Base-by-base conservation (phyloP, 2,113 vertebrate genomes). In the Ranitomeya variabilis region DNA sequence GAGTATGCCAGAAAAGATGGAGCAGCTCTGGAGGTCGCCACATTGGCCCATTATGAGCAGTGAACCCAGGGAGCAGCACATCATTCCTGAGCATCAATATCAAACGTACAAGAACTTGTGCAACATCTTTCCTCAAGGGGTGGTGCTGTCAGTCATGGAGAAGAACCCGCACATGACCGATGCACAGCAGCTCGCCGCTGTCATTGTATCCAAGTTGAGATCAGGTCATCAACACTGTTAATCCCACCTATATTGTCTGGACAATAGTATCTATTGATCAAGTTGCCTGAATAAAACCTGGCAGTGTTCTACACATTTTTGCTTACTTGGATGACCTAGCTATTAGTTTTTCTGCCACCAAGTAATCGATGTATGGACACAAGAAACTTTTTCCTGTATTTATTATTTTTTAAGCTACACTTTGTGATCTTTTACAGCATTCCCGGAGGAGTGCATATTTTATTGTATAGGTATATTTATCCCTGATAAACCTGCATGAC, bases 1-100 rank as follows among this genome's bases (percentile, higher is more conserved):
- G 86, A 99, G 98, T 87, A 96, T 99, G 96, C 98, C 98, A 21
- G 98, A 99, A 91, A 99, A 99, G 95, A 99, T 99, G 97, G 98
- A 99, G 89, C 98, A 99, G 11, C 96, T 99, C 90, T 99, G 98
- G 98, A 95, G 95, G 91, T 97, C 95, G n/a, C 97, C 98, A 13
- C 97, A 97, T 16, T 99, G 98, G 98, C 96, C 97, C 87, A 95
- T 93, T 87, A 92, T 95, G 78, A 94, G 94, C 62, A 94, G 93
- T 66, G 97, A 99, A 90, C 96, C 95, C 31, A 96, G 94, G 89
- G 98, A 99, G 86, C 96, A 96, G 71, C 96, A 96, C 31, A 92
- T 96, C 88, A 97, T 99, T 90, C 97, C 97, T 71, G 98, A 99
- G 85, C 97, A 99, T 90, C 98, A 98, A 92, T 99, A 98, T 93